Evolutionary conservation across 1,140 invertebrate species (phyloP).

Genomic region (Sitobion miscanthi): DNA sequence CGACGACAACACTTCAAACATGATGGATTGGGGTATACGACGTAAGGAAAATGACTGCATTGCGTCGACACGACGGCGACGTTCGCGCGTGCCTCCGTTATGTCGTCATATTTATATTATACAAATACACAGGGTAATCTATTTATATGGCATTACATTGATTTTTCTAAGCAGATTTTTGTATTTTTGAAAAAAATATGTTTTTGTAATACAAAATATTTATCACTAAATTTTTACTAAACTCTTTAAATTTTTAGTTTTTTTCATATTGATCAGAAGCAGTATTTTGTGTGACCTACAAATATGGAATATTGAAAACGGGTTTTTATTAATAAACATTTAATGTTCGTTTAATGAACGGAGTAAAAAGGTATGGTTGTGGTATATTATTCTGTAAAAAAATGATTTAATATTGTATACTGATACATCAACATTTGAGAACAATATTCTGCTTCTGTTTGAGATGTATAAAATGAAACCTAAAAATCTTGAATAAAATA

Average conservation of each 20-base stretch:
- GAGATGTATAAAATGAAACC: too few relatives aligned
- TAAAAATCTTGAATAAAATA: too few relatives aligned
- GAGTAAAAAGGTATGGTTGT: too few relatives aligned
- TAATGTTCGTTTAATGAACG: too few relatives aligned
- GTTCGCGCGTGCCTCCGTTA: neutral
- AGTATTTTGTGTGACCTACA: neutral
- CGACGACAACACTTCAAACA: slow-evolving; percentile 53
- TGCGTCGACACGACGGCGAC: neutral
- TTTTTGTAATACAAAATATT: neutral
- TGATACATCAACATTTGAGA: too few relatives aligned
- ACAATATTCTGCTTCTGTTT: too few relatives aligned
- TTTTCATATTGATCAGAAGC: neutral
- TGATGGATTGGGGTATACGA: slow-evolving; percentile 61
- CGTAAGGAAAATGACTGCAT: slow-evolving; percentile 58
- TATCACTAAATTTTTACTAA: neutral
- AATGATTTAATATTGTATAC: too few relatives aligned
- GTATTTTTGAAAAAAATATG: neutral
- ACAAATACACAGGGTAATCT: neutral
- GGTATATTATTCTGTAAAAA: too few relatives aligned
- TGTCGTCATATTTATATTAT: neutral
- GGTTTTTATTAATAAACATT: too few relatives aligned
- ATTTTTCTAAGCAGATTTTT: neutral
- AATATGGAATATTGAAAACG: too few relatives aligned
- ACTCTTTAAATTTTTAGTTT: neutral
- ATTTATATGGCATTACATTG: neutral